A percentile compares a stretch with the other conserved stretches of the same genome.
phyloP scores from a whole-genome alignment of 37 sponge, comb jelly and placozoan genomes.

The Oscarella lobularis region DNA sequence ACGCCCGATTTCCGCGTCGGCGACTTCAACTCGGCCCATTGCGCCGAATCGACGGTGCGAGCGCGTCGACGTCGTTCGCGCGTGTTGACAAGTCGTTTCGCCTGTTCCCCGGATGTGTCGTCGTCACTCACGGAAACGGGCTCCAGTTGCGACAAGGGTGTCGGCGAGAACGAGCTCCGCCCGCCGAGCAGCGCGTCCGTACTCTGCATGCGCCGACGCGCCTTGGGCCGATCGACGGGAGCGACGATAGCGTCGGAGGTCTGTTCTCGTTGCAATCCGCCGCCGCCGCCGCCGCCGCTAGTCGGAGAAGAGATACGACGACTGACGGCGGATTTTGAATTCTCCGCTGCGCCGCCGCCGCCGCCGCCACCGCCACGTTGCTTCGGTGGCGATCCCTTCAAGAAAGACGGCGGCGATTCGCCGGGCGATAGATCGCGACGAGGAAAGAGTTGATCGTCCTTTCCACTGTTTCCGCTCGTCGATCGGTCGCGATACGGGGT shows the following conservation, averaged over 20 bases:
- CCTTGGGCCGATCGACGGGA: neutral
- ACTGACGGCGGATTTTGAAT: no score
- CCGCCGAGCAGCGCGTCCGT: neutral
- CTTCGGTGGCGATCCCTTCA: neutral
- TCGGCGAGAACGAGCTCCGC: neutral
- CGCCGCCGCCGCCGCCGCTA: neutral
- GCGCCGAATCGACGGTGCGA: no score
- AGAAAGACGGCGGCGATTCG: neutral
- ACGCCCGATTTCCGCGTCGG: neutral
- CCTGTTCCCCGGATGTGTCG: neutral
- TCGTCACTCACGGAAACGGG: neutral
- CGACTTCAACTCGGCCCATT: no score
- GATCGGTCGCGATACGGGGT: neutral
- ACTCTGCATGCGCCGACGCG: neutral
- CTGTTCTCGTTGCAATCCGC: neutral
- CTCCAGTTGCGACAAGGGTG: neutral
- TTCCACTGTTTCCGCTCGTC: neutral
- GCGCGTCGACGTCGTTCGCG: no score
- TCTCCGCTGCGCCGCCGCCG: no score
- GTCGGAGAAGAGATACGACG: no score
- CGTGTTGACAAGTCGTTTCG: neutral
- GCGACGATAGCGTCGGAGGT: neutral
- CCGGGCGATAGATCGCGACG: neutral
- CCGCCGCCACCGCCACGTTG: neutral
- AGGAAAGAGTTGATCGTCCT: neutral